Evolutionary conservation across 2,888 invertebrate genomes (phyloP).

Genomic region (Biston betularia): DNA sequence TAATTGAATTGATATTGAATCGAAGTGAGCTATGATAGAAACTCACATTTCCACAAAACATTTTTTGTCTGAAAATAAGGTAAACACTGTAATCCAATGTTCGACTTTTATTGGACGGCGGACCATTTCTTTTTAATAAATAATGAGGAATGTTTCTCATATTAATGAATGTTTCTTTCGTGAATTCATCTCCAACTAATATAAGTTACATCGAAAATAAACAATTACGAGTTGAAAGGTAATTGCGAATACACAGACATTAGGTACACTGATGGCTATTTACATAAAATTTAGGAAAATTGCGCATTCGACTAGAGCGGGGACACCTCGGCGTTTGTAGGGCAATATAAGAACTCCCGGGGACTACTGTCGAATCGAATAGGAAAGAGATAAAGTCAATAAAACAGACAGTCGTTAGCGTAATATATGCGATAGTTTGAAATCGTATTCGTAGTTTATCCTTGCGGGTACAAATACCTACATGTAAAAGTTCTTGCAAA

Average conservation of each 20-base stretch:
- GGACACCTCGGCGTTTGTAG: conserved; percentile 16
- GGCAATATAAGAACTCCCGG: conserved; percentile 13
- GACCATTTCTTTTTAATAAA: neutral
- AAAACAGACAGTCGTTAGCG: no score
- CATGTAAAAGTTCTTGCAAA: no score
- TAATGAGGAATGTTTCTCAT: neutral
- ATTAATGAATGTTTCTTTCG: conserved; percentile 2
- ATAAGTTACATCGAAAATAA: conserved; percentile 16
- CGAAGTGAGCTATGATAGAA: no score
- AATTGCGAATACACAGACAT: conserved; percentile 13
- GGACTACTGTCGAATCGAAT: conserved; percentile 4
- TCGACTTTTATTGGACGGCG: neutral
- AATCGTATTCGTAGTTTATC: neutral
- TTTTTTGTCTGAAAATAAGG: no score
- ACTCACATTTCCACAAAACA: no score
- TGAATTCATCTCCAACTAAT: neutral
- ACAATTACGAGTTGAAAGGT: neutral
- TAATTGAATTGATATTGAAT: no score
- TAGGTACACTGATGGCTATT: conserved; percentile 1
- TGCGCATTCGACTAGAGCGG: conserved; percentile 11
- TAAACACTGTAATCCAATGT: neutral
- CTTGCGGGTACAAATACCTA: no score
- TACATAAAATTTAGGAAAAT: conserved; percentile 22
- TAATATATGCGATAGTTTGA: neutral
- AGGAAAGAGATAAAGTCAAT: neutral